Evolutionary conservation across 2,888 invertebrate species (phyloP), one percentile per base, ranked within the genome.

Genomic region (Norana najaformis): DNA sequence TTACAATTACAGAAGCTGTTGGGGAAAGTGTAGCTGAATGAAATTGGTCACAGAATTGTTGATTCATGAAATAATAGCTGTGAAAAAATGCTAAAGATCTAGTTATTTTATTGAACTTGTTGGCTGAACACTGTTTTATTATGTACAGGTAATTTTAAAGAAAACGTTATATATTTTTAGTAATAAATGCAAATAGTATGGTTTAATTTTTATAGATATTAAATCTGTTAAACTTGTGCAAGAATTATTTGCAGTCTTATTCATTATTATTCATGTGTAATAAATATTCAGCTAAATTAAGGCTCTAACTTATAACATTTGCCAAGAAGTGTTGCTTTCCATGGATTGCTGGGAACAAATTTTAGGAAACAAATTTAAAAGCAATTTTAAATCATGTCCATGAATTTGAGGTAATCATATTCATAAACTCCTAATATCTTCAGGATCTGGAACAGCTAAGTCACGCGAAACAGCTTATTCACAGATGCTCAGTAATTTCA

Each of bases 191-290:
- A 69, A n/a, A 69, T 69, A 69, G 30, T 18, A 30, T n/a, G n/a
- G n/a, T n/a, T n/a, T n/a, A n/a, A n/a, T 69, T 69, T 69, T 69
- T 69, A 69, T 69, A 69, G 69, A 69, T 69, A 69, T n/a, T n/a
- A n/a, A 69, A 53, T 23, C 47, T 23, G n/a, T n/a, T 69, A 69
- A 69, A 69, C 30, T n/a, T 11, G n/a, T 69, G 69, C 69, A 69
- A 69, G 11, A n/a, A 11, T 69, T 30, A 11, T 30, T 69, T 69
- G 47, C 47, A 47, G 47, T 69, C 16, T n/a, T 69, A n/a, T 13
- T 69, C 30, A n/a, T 69, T 6, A 16, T 69, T 69, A 47, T 23
- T 47, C 47, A 47, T 20, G 23, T 47, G 20, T 47, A n/a, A 23
- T 69, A 69, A 69, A 69, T 69, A 69, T 13, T 69, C 47, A 47